These are phyloP conservation scores for Tolmerus cingulatus DNA, from an alignment of 2,888 invertebrate species.

Conservation along the genomic window DNA sequence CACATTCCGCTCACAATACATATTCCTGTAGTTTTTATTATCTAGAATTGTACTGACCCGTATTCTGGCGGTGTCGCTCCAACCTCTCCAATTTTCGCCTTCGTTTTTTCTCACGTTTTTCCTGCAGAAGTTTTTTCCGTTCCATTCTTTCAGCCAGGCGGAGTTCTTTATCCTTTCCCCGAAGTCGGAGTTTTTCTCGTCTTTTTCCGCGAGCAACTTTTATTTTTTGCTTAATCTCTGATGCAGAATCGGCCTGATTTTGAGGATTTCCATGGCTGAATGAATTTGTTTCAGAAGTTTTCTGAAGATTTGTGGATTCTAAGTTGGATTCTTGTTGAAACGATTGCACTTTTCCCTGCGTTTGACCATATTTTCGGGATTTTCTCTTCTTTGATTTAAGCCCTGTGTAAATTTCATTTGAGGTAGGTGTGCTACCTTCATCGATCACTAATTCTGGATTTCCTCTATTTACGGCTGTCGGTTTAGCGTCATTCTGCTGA, in stretches of 20 bases:
- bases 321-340: neutral
- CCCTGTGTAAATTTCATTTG: slow-evolving; percentile 32
- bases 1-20: slow-evolving; percentile 3
- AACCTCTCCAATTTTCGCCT: slow-evolving; percentile 42
- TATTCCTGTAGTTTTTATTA: neutral
- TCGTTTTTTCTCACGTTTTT: slow-evolving; percentile 43
- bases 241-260: slow-evolving; percentile 26
- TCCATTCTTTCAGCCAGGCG: slow-evolving; percentile 42
- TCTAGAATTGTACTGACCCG: slow-evolving; percentile 8
- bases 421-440: slow-evolving; percentile 16
- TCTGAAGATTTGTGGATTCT: neutral
- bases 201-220: slow-evolving; percentile 1
- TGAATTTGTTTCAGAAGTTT: slow-evolving; percentile 31
- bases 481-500: neutral
- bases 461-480: neutral
- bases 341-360: slow-evolving; percentile 16
- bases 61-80: slow-evolving; percentile 8
- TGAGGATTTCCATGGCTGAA: slow-evolving; percentile 1
- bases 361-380: slow-evolving; percentile 32
- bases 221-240: slow-evolving; percentile 27
- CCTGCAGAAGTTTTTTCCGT: slow-evolving; percentile 45
- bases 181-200: slow-evolving; percentile 10
- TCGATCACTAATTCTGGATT: slow-evolving; percentile 24
- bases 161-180: neutral
- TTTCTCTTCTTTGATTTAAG: slow-evolving; percentile 21